These are phyloP conservation scores for Zaprionus gabonicus DNA, from an alignment of 1,140 invertebrate species.

Conservation along the genomic window DNA sequence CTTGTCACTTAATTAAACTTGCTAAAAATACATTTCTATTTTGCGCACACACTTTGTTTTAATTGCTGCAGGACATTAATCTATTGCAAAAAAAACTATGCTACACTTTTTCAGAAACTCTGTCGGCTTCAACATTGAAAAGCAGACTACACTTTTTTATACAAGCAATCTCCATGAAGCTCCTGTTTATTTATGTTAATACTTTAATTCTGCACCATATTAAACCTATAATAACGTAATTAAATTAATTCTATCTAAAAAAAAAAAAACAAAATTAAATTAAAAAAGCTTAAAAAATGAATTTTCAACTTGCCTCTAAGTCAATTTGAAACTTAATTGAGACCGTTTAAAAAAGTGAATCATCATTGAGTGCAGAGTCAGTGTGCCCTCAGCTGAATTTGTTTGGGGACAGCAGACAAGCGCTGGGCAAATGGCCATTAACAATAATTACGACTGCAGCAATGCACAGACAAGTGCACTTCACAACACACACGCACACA, in stretches of 20 bases:
- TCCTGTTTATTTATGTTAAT: background rate
- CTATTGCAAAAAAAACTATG: background rate
- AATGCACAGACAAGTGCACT: slow-evolving; percentile 75
- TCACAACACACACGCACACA: slow-evolving; percentile 30
- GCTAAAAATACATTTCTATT: background rate
- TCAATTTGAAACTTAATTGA: slow-evolving; percentile 8
- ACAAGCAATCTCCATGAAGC: background rate
- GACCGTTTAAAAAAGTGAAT: slow-evolving; percentile 28
- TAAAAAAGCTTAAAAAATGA: background rate
- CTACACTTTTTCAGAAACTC: background rate
- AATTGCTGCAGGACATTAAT: too few species aligned
- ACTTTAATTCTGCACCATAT: background rate
- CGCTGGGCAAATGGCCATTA: slow-evolving; percentile 70
- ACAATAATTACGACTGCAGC: slow-evolving; percentile 80
- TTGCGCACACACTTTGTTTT: background rate
- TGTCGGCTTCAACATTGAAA: background rate
- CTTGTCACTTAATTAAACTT: background rate
- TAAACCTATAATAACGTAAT: background rate
- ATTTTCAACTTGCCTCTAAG: background rate
- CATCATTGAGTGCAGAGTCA: slow-evolving; percentile 24
- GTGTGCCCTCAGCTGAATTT: slow-evolving; percentile 27
- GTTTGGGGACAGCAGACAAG: slow-evolving; percentile 39
- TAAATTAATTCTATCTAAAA: background rate
- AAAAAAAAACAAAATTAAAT: background rate
- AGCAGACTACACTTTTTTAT: background rate